phyloP scores from a whole-genome alignment of 2,888 invertebrate species.

The Toxonevra muliebris region DNA sequence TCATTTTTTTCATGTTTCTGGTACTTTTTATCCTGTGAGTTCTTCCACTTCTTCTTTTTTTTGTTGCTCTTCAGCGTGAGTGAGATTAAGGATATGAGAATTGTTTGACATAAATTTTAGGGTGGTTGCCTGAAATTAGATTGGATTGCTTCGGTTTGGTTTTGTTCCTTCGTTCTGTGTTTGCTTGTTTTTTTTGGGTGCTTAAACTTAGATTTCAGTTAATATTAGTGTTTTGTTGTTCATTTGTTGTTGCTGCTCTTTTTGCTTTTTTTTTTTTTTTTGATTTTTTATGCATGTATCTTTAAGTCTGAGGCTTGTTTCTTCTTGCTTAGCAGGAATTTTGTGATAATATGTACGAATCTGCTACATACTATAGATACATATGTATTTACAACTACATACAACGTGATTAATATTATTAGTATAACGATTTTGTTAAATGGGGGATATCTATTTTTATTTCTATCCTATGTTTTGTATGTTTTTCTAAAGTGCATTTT shows the following conservation, averaged over 20 bases:
- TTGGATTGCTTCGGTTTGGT: background rate
- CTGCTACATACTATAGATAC: too few species aligned
- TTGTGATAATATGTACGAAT: too few species aligned
- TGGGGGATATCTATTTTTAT: too few species aligned
- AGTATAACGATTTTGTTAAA: too few species aligned
- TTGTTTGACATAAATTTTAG: background rate
- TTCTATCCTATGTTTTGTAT: too few species aligned
- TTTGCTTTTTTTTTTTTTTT: background rate
- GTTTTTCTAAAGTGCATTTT: too few species aligned
- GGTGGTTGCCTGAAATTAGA: background rate
- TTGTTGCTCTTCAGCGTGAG: background rate
- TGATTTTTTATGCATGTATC: too few species aligned
- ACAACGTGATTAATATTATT: too few species aligned
- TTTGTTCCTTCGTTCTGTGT: background rate
- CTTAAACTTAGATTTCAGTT: conserved; percentile 1
- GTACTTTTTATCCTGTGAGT: conserved; percentile 12
- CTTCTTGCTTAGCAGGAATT: too few species aligned
- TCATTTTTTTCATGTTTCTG: conserved; percentile 24
- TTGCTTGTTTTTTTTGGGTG: background rate
- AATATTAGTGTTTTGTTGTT: background rate
- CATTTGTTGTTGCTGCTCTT: background rate
- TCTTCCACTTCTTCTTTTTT: background rate
- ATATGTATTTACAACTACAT: too few species aligned
- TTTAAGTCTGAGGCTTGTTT: too few species aligned
- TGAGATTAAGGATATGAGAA: background rate